Evolutionary conservation across 2,797 vertebrate species (phyloP).

Genomic region (Liparis tanakae): DNA sequence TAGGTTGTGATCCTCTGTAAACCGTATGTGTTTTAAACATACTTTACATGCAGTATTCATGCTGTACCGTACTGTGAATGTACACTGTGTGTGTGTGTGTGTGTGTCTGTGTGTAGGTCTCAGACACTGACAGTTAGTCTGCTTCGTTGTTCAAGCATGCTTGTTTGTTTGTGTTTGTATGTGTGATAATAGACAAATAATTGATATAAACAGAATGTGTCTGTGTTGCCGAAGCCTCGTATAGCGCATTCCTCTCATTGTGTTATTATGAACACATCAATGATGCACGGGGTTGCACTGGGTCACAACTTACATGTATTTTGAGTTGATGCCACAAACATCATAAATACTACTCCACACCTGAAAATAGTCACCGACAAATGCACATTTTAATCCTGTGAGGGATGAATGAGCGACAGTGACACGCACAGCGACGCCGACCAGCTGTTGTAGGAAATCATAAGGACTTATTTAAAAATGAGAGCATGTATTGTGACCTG

Average conservation of each 20-base stretch:
- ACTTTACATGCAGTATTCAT: slow-evolving; percentile 77
- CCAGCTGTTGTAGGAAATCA: slow-evolving; percentile 5
- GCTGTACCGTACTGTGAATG: slow-evolving; percentile 44
- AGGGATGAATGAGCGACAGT: neutral
- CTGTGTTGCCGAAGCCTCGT: neutral
- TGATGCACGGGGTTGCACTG: neutral
- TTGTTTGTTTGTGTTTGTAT: slow-evolving; percentile 1
- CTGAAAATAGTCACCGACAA: slow-evolving; percentile 1
- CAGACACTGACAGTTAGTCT: slow-evolving; percentile 30
- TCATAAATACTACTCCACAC: neutral
- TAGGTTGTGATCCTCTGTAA: slow-evolving; percentile 73
- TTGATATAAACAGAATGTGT: neutral
- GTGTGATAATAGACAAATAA: slow-evolving; percentile 1
- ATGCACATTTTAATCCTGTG: neutral
- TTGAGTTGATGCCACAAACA: neutral
- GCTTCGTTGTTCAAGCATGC: neutral
- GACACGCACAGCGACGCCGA: neutral
- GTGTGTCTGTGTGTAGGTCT: slow-evolving; percentile 9
- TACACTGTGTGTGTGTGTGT: slow-evolving; percentile 14
- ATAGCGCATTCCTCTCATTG: neutral
- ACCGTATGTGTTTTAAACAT: slow-evolving; percentile 69
- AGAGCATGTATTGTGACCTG: neutral
- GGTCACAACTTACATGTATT: neutral
- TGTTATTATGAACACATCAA: neutral
- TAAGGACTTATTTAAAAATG: neutral